Evolutionary conservation across 2,113 vertebrate genomes (phyloP), one percentile per base, ranked within the genome.

Genomic region (Forbesichthys agassizii): DNA sequence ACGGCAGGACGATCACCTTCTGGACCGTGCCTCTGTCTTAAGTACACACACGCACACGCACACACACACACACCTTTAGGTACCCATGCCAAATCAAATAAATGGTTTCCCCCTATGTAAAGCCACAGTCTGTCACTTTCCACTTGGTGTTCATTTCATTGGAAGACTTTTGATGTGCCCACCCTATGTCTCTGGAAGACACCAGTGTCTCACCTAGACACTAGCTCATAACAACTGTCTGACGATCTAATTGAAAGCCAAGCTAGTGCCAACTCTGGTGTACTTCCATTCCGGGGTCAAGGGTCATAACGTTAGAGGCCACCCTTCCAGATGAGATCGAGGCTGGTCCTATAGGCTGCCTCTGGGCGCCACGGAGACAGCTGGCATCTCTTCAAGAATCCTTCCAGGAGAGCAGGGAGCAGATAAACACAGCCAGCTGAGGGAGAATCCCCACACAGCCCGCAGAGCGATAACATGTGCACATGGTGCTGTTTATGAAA

Each of bases 21-120:
- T 99, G 98, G 46, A 99, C 88, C 0, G 95, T 97, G 36, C 97
- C 98, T 84, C 94, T 96, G 85, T 99, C 97, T 99, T 86, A 36
- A 36, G 61, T 33, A 59, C 59, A 9, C 52, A 74, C 59, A 73
- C 52, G 63, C 62, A 64, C 53, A 52, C 33, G 58, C 36, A 76
- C 36, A 16, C 11, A 53, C 18, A 78, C 48, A 53, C 57, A 64
- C 52, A 52, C 46, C 36, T 6, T 57, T 14, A 62, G 51, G 67
- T 33, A 64, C 18, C 20, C 9, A 66, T 33, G 36, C 46, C 51
- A 62, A 48, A 53, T 9, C 27, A 27, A 27, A 27, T 27, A 27
- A 27, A 27, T 2, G 27, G 27, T 27, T 27, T 27, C 2, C 27
- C 2, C 27, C 27, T 27, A 27, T 27, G 27, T 27, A 27, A 27